Evolutionary conservation across 2,797 vertebrate species (phyloP), one percentile per base, ranked within the genome.

Genomic region (Chiropotes sagulatus): DNA sequence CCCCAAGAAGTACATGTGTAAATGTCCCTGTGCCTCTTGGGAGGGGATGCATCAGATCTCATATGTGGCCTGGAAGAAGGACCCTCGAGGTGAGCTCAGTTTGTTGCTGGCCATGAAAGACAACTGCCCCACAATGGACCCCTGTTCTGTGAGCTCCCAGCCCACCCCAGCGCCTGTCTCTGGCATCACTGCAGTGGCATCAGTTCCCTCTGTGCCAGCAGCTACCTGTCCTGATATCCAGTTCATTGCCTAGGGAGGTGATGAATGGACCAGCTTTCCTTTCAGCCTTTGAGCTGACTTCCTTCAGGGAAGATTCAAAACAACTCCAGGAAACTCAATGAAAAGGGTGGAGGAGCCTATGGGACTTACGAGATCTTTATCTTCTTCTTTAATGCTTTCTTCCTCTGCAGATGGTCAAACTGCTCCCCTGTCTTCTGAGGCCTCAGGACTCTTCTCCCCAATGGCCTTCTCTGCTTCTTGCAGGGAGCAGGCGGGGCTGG

Each of bases 211-310:
- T 96, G 94, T 72, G 85, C 85, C 76, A 83, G n/a, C 85, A 95
- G 97, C 97, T 97, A 92, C 84, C 88, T 97, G 72, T 97, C 92
- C 89, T 93, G 95, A 82, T 80, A 86, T 24, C 94, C 72, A 58
- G 83, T 97, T 98, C 96, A 95, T 91, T 95, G 72, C 84, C 95
- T 95, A 5, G 1, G 82, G 72, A 6, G 0, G 96, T 91, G 95
- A 96, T 39, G 41, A 88, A 80, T 50, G 46, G 76, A 33, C 54
- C 33, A 2, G 15, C n/a, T 84, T 54, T 97, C 61, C 80, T 76
- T 91, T 95, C 72, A 92, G 54, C 36, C 54, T 83, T 79, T 95
- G 93, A 12, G 54, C 96, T 90, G 85, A 92, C 36, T 85, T 96
- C 94, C 86, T 95, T 94, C 36, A 39, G 52, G 78, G 50, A 0